Evolutionary conservation across 1,140 invertebrate genomes (phyloP).

Genomic region (Neodiprion lecontei): DNA sequence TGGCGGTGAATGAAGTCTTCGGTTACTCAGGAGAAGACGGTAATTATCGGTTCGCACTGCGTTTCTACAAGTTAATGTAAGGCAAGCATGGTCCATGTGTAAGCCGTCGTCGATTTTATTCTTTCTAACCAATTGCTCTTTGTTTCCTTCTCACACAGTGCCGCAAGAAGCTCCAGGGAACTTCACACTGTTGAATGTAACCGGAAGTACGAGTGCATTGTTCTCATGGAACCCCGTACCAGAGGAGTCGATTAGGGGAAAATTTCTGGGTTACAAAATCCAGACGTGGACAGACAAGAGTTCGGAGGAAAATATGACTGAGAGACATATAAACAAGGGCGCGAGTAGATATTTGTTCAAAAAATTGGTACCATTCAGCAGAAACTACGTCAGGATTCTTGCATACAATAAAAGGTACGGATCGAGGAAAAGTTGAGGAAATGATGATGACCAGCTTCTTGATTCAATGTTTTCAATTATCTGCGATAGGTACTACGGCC

Average conservation of each 20-base stretch:
- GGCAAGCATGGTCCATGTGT: neutral
- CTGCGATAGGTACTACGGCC: constrained; percentile 77
- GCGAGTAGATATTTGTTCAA: constrained; percentile 76
- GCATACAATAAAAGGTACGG: constrained; percentile 83
- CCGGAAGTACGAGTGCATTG: constrained; percentile 77
- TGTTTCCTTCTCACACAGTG: constrained; percentile 55
- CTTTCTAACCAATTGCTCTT: constrained; percentile 10
- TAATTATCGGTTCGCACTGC: constrained; percentile 41
- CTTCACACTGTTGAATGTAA: constrained; percentile 79
- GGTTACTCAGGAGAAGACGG: constrained; percentile 96
- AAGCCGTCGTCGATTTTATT: constrained; percentile 1
- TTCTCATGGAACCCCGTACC: constrained; percentile 85
- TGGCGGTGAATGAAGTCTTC: constrained; percentile 79
- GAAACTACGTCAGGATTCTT: constrained; percentile 88
- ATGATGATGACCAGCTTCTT: too few relatives aligned
- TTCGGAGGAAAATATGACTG: constrained; percentile 74
- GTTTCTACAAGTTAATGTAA: constrained; percentile 12
- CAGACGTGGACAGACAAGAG: constrained; percentile 91
- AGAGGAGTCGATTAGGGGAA: constrained; percentile 80
- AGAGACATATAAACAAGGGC: constrained; percentile 79
- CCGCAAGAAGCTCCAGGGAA: constrained; percentile 84
- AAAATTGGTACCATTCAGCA: constrained; percentile 88
- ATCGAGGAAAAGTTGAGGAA: constrained; percentile 20
- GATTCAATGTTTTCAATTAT: constrained; percentile 13
- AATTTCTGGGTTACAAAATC: constrained; percentile 95